Conservation (phyloP, 2,888 invertebrate genomes). For the Cheilosia vernalis region DNA sequence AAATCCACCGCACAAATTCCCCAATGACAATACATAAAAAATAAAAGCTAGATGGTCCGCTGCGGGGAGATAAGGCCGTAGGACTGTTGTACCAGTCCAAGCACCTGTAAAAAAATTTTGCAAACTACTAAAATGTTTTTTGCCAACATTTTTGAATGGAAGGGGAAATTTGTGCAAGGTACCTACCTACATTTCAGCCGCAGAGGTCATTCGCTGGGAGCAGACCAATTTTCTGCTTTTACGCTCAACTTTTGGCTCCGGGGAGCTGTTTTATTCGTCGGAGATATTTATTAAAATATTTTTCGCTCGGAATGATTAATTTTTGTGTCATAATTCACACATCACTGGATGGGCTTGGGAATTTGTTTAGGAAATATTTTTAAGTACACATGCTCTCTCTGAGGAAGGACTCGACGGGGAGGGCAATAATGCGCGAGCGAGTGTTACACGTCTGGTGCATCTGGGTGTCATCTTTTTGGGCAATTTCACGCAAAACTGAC, state of each 20-base stretch:
- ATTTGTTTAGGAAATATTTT: slow-evolving; percentile 6
- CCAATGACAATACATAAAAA: slow-evolving; percentile 44
- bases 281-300: slow-evolving; percentile 19
- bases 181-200: slow-evolving; percentile 23
- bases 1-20: slow-evolving; percentile 51
- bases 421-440: slow-evolving; percentile 25
- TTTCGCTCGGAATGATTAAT: slow-evolving; percentile 58
- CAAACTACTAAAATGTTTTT: slow-evolving; percentile 53
- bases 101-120: slow-evolving; percentile 34
- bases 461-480: slow-evolving; percentile 64
- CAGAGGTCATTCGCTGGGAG: slow-evolving; percentile 67
- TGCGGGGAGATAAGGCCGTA: not conserved
- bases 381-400: not conserved
- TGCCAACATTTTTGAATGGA: not conserved
- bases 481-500: slow-evolving; percentile 67
- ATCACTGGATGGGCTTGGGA: slow-evolving; percentile 51
- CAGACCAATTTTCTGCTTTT: slow-evolving; percentile 69
- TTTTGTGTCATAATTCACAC: slow-evolving; percentile 42
- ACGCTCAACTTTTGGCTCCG: slow-evolving; percentile 46
- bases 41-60: slow-evolving; percentile 16
- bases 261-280: slow-evolving; percentile 30
- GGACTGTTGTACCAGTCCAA: not conserved
- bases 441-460: slow-evolving; percentile 61
- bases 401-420: not conserved
- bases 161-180: not conserved